Evolutionary conservation across 1,140 invertebrate genomes (phyloP).

Genomic region (Formica selysi): DNA sequence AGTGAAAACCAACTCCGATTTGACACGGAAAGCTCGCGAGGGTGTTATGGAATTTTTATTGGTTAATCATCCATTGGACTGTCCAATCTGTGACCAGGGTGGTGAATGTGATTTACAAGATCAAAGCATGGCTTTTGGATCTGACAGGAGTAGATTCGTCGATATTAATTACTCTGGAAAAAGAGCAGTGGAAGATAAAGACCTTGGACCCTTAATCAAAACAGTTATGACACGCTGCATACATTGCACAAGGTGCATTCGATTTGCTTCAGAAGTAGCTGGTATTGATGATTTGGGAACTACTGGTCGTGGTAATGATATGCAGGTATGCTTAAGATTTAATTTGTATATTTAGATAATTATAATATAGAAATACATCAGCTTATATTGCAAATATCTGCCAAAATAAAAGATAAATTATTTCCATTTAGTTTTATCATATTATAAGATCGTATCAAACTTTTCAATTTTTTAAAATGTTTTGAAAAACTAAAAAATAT

Average conservation of each 20-base stretch:
- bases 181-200: conserved; percentile 99
- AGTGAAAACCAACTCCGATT: conserved; percentile 98
- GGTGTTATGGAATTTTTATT: conserved; percentile 99
- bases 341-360: neutral
- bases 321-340: conserved; percentile 90
- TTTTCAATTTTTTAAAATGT: neutral
- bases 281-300: conserved; percentile 99
- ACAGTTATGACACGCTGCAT: conserved; percentile 99
- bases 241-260: conserved; percentile 99
- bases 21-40: conserved; percentile 97
- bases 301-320: conserved; percentile 97
- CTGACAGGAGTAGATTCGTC: conserved; percentile 97
- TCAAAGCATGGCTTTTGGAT: conserved; percentile 99
- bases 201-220: conserved; percentile 99
- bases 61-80: conserved; percentile 99
- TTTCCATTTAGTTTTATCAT: neutral
- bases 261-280: conserved; percentile 98
- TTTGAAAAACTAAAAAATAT: neutral
- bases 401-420: conserved; percentile 13
- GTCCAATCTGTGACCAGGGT: conserved; percentile 99
- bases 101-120: conserved; percentile 99
- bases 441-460: neutral
- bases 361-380: neutral
- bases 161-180: conserved; percentile 98
- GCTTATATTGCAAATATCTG: neutral